Evolutionary conservation across 1,140 invertebrate genomes (phyloP), one percentile per base, ranked within the genome.

Genomic region (Monochamus saltuarius): DNA sequence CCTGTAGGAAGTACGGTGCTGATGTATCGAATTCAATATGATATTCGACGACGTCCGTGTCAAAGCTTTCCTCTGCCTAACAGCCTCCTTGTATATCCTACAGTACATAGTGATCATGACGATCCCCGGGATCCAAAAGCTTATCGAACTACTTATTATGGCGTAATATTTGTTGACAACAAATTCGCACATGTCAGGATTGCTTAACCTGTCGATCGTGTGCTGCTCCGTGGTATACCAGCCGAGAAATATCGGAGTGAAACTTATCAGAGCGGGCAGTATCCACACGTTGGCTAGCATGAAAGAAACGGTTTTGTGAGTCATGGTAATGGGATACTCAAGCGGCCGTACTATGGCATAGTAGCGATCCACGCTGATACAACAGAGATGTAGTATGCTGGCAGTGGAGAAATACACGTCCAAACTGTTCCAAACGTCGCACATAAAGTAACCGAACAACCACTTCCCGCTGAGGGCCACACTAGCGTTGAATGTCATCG

Each of bases 371-470:
- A 97, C 91, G 52, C 89, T 91, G 71, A 98, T 97, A 73, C 94
- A 97, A 75, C 94, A 97, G 7, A 98, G 81, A 77, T 98, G 95
- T 4, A 97, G 80, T 42, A 97, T 97, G 35, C 92, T 95, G 0
- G 93, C 92, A 7, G 94, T 97, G 35, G 91, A 95, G 75, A 97
- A 97, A 71, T 97, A 92, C 4, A 98, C 95, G 75, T 98, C 95
- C 65, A 96, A 83, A 11, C 92, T 93, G 77, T 95, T 96, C 85
- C 92, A 98, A 61, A 97, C 83, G 79, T 97, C 92, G 82, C 95
- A 98, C 85, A 96, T 89, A 63, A 89, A 83, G 68, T 86, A 82
- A 0, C 91, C 90, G 73, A 97, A 96, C 55, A 93, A 77, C 95
- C 95, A 98, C 61, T 78, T 78, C 36, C 86, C 79, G 35, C 86